Base-by-base conservation (phyloP, 2,797 vertebrate genomes). In the Merluccius polli region DNA sequence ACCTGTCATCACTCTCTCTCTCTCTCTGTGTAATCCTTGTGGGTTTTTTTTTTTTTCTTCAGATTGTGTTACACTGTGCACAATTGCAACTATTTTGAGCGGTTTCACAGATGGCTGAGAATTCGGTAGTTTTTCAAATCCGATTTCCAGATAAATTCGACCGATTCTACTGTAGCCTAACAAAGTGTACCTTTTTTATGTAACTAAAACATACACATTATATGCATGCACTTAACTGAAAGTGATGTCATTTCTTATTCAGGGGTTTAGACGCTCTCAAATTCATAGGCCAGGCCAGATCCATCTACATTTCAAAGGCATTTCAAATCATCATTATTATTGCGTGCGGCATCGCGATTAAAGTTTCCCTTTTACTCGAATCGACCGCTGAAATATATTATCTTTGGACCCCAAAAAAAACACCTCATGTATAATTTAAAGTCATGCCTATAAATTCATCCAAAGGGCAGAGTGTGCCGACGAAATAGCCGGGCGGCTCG, bases 1-100 rank as follows among this genome's bases (percentile, higher is more conserved):
- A 70, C 69, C 70, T 36, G 67, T 79, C 87, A 87, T 90, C 83
- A 85, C 82, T 88, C 86, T 86, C 81, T 76, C 82, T 88, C 86
- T 86, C 81, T 76, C 65, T 1, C 65, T 13, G 1, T 8, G 27
- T 68, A 15, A 30, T 13, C 65, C 24, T 15, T 83, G 72, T 32
- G 73, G 38, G 24, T 12, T 73, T 70, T 82, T 87, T 86, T 73
- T 12, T 2, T 71, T 76, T 73, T 11, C 3, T 72, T 75, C 36
- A 73, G 78, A 81, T 90, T 83, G 71, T 77, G 78, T 89, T 89
- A 38, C 36, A 71, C 35, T 38, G 72, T 86, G 85, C 77, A 80
- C 80, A 82, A 75, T 70, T 18, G 44, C 77, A 59, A 74, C 65
- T 4, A 12, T 32, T 76, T 81, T 75, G 84, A 91, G 75, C 76